Percentiles rank a stretch among this genome's conserved stretches.
Evolutionary conservation across 2,888 invertebrate species (phyloP).

Genomic region (Heliconius erato): DNA sequence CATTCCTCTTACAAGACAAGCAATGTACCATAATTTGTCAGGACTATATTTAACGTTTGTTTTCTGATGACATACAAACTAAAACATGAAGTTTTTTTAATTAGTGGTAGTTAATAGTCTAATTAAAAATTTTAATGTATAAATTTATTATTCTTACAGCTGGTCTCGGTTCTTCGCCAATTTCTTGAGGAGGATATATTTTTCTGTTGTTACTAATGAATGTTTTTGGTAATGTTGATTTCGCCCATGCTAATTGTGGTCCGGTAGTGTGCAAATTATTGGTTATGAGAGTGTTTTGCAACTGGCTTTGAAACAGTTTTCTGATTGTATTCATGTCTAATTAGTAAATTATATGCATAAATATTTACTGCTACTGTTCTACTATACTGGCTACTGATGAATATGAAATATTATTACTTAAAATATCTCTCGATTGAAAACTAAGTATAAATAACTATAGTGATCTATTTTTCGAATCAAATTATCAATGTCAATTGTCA

Average conservation of each 20-base stretch:
- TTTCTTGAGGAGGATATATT: conserved; percentile 91
- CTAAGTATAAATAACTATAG: neutral
- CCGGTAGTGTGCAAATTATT: conserved; percentile 66
- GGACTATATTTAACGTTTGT: conserved; percentile 95
- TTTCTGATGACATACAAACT: conserved; percentile 96
- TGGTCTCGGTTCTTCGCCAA: conserved; percentile 91
- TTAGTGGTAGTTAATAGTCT: neutral
- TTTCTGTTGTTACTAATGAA: conserved; percentile 90
- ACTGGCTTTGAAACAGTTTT: conserved; percentile 34
- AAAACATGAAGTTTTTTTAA: conserved; percentile 58
- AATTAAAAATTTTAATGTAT: neutral
- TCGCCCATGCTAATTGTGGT: conserved; percentile 71
- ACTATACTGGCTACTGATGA: neutral
- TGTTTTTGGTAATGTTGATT: conserved; percentile 74
- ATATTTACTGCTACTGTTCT: neutral
- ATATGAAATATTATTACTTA: neutral
- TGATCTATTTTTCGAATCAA: no score
- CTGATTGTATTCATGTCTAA: conserved; percentile 52
- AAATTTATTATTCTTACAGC: conserved; percentile 88
- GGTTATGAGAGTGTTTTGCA: conserved; percentile 30
- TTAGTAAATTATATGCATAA: neutral
- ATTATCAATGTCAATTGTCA: no score
- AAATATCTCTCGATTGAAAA: neutral
- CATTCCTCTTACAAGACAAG: conserved; percentile 95
- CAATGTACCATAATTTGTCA: conserved; percentile 97